These are phyloP conservation scores for Phaonia tiefii DNA, from an alignment of 2,888 invertebrate genomes.

Conservation along the genomic window DNA sequence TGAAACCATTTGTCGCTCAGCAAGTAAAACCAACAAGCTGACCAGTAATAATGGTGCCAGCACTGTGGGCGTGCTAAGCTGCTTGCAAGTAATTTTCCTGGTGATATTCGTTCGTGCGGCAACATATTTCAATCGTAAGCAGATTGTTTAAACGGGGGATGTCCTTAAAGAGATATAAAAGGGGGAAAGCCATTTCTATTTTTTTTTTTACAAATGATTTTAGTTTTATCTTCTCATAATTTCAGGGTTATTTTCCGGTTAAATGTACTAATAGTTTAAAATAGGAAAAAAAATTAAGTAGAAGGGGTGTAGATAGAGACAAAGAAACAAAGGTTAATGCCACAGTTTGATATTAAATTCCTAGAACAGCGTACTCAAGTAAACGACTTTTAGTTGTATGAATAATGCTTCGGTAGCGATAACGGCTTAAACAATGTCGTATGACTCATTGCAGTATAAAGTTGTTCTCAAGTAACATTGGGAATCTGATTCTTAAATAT, in stretches of 20 bases:
- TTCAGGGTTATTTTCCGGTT: conserved; percentile 34
- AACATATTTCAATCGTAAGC: conserved; percentile 45
- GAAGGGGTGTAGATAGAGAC: not conserved
- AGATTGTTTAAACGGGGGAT: conserved; percentile 21
- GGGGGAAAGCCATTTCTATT: not conserved
- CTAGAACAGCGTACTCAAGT: too few relatives aligned
- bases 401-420: too few relatives aligned
- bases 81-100: conserved; percentile 38
- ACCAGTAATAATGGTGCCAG: conserved; percentile 16
- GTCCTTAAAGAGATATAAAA: not conserved
- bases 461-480: too few relatives aligned
- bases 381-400: too few relatives aligned
- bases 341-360: too few relatives aligned
- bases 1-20: conserved; percentile 75
- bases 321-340: not conserved
- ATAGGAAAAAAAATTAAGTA: not conserved
- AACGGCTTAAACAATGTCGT: too few relatives aligned
- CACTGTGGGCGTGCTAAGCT: conserved; percentile 14
- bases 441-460: too few relatives aligned
- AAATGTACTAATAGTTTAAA: conserved; percentile 27
- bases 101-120: conserved; percentile 28
- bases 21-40: conserved; percentile 53
- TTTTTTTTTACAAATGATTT: not conserved
- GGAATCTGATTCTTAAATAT: too few relatives aligned
- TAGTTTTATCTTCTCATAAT: conserved; percentile 19